These are phyloP conservation scores for Leptinotarsa juncta DNA, from an alignment of 2,888 invertebrate species.

Conservation along the genomic window DNA sequence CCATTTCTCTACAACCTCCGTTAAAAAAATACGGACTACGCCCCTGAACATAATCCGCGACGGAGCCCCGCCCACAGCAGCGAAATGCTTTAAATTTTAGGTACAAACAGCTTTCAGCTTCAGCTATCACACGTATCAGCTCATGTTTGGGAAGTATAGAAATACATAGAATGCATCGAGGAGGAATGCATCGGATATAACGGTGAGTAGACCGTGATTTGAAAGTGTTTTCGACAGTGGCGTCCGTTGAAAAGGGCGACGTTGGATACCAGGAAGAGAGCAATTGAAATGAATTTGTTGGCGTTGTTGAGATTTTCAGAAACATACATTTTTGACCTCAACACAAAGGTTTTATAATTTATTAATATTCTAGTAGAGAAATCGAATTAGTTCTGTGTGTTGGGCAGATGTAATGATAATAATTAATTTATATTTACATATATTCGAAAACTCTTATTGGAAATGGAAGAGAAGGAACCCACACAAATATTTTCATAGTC, in stretches of 20 bases:
- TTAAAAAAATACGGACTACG: background rate
- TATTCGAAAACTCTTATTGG: too few relatives aligned
- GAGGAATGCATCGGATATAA: slow-evolving; percentile 61
- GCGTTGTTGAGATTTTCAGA: background rate
- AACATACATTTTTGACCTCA: background rate
- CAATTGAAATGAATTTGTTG: background rate
- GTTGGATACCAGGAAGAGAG: slow-evolving; percentile 4
- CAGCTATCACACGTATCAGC: slow-evolving; percentile 24
- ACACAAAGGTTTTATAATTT: too few relatives aligned
- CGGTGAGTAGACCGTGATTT: slow-evolving; percentile 20
- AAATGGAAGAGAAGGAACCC: too few relatives aligned
- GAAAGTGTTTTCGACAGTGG: slow-evolving; percentile 11
- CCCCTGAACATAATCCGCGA: background rate
- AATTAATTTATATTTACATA: too few relatives aligned
- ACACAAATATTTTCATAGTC: too few relatives aligned
- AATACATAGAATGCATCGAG: slow-evolving; percentile 59
- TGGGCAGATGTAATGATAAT: too few relatives aligned
- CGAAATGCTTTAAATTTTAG: slow-evolving; percentile 20
- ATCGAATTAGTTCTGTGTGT: too few relatives aligned
- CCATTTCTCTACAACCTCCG: background rate
- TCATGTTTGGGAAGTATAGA: slow-evolving; percentile 21
- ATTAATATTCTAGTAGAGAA: too few relatives aligned
- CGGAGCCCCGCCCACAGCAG: background rate
- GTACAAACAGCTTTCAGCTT: slow-evolving; percentile 26
- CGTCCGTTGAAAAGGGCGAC: slow-evolving; percentile 16